A percentile compares a stretch with the other conserved stretches of the same genome.
phyloP scores from a whole-genome alignment of 2,113 vertebrate species.

The Cynopterus brachyotis region DNA sequence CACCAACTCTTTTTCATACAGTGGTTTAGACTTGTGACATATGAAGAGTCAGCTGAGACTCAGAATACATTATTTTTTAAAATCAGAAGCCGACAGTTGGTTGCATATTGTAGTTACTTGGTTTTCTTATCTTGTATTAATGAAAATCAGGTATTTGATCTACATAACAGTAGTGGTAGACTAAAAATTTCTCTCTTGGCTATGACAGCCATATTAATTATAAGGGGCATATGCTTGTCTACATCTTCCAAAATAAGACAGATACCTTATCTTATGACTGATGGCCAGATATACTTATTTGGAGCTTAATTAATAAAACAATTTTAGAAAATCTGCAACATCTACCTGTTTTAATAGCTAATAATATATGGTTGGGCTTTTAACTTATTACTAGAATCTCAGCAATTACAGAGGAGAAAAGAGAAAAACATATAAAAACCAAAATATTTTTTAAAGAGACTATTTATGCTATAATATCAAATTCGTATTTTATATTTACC shows the following conservation, averaged over 20 bases:
- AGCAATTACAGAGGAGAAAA: neutral
- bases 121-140: constrained; percentile 6
- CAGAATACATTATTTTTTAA: constrained; percentile 33
- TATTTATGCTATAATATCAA: neutral
- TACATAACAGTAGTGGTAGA: neutral
- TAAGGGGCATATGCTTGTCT: neutral
- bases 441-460: neutral
- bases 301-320: neutral
- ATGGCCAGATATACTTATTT: neutral
- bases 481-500: constrained; percentile 5
- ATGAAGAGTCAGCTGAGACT: constrained; percentile 39
- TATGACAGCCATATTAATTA: neutral
- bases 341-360: neutral
- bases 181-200: neutral
- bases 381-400: neutral
- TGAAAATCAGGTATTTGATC: constrained; percentile 39
- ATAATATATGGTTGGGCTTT: neutral
- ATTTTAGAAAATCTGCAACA: neutral
- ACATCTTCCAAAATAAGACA: neutral
- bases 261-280: neutral
- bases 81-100: neutral
- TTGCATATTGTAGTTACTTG: neutral
- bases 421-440: neutral
- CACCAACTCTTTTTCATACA: constrained; percentile 5
- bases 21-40: neutral